phyloP scores from a whole-genome alignment of 2,797 vertebrate genomes.

The Crocidura indochinensis region DNA sequence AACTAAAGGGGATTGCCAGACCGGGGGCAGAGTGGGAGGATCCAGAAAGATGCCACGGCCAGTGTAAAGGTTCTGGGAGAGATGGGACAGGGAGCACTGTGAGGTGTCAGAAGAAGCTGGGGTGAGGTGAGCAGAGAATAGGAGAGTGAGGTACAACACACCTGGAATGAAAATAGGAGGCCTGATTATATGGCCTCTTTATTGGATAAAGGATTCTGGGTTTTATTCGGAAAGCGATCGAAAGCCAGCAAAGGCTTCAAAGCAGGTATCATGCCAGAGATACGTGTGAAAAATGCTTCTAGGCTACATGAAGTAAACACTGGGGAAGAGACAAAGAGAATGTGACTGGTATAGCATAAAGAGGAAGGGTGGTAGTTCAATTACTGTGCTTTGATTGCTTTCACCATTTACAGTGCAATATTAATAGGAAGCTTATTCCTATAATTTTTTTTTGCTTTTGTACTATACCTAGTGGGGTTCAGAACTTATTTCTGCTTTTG shows the following conservation, averaged over 20 bases:
- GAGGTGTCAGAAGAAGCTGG: neutral
- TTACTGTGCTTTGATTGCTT: constrained; percentile 27
- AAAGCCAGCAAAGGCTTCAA: neutral
- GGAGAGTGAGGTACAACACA: neutral
- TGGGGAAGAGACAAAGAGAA: neutral
- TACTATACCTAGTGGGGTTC: too few species aligned
- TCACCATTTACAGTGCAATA: constrained; percentile 36
- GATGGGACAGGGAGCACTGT: neutral
- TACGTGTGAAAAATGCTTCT: neutral
- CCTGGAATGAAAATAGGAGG: neutral
- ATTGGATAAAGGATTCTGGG: neutral
- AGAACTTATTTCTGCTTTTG: too few species aligned
- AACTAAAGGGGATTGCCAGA: neutral
- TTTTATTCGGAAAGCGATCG: neutral
- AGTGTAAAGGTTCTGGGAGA: neutral
- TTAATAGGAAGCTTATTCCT: constrained; percentile 42
- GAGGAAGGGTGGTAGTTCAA: neutral
- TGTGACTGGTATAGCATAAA: neutral
- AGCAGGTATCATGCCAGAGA: neutral
- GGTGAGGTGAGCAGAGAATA: neutral
- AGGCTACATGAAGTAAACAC: neutral
- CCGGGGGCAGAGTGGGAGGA: neutral
- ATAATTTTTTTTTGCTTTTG: neutral
- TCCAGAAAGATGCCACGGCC: neutral
- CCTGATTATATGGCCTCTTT: neutral